Base-by-base conservation (phyloP, 1,140 invertebrate species). In the Cryptotermes secundus region DNA sequence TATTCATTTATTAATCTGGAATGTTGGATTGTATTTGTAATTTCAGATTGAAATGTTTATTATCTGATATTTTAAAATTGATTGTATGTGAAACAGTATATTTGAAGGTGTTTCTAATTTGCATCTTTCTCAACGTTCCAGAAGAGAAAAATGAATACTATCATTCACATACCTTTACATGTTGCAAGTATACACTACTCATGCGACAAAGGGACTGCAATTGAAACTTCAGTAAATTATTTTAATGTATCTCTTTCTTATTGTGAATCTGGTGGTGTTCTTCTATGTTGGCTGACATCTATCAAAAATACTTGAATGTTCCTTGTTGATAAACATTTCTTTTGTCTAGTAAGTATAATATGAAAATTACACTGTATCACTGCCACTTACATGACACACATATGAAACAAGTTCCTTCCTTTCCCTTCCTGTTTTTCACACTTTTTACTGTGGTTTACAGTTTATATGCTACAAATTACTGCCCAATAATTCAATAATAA, bases 1-100 rank as follows among this genome's bases (percentile, higher is more conserved):
- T 31, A 72, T 72, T 72, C 59, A 72, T 72, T 72, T 72, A n/a
- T 26, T 72, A 72, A n/a, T 72, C 59, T 31, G 59, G 59, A 72
- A 72, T 72, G 59, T 72, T 72, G 59, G 59, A 72, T 26, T 72
- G 59, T 31, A 72, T n/a, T 72, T 72, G 6, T 72, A 12, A 26
- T 6, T 31, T 31, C 31, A n/a, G 26, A n/a, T 31, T 31, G 14
- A 72, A 72, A 3, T 72, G n/a, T n/a, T n/a, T n/a, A n/a, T n/a
- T n/a, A n/a, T n/a, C n/a, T n/a, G 9, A 3, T 49, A 49, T 19
- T 49, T n/a, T 49, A 49, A 19, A 49, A 49, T 49, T 19, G 16
- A 3, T 3, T 31, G 16, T 26, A 9, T 59, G 53, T 59, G n/a
- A 72, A 14, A 72, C 26, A 72, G n/a, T 72, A 7, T 31, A 16